These are phyloP conservation scores for Caradrina clavipalpis DNA, from an alignment of 2,888 invertebrate species.

Conservation along the genomic window DNA sequence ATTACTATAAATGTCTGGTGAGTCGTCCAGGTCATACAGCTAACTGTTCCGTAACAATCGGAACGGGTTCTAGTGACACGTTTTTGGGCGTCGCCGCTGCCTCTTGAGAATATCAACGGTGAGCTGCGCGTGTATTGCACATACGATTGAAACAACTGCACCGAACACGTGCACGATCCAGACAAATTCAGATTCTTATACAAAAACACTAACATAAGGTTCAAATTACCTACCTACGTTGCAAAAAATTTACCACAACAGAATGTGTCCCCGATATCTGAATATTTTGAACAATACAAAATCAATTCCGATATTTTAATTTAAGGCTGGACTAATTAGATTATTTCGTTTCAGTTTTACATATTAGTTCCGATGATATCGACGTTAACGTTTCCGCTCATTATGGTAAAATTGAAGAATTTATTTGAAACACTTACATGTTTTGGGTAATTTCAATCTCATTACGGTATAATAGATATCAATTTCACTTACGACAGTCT, in stretches of 20 bases:
- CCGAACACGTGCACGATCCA: conserved; percentile 33
- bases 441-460: conserved; percentile 9
- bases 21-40: conserved; percentile 10
- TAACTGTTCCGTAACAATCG: conserved; percentile 51
- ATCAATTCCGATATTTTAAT: conserved; percentile 19
- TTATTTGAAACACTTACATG: conserved; percentile 6
- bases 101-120: conserved; percentile 52
- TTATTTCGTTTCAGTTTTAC: conserved; percentile 40
- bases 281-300: neutral
- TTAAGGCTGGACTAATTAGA: conserved; percentile 39
- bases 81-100: conserved; percentile 35
- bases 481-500: conserved; percentile 76
- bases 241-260: neutral
- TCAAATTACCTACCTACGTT: neutral
- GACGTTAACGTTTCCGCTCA: conserved; percentile 16
- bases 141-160: conserved; percentile 26
- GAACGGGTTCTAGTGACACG: conserved; percentile 44
- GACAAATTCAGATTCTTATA: neutral
- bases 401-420: conserved; percentile 26
- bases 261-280: conserved; percentile 14
- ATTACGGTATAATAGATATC: conserved; percentile 36
- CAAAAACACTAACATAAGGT: neutral
- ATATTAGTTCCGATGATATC: conserved; percentile 54
- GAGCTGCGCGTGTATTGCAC: conserved; percentile 32
- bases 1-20: conserved; percentile 14